These are phyloP conservation scores for Terrapene triunguis DNA, from an alignment of 2,113 vertebrate genomes.

Conservation along the genomic window DNA sequence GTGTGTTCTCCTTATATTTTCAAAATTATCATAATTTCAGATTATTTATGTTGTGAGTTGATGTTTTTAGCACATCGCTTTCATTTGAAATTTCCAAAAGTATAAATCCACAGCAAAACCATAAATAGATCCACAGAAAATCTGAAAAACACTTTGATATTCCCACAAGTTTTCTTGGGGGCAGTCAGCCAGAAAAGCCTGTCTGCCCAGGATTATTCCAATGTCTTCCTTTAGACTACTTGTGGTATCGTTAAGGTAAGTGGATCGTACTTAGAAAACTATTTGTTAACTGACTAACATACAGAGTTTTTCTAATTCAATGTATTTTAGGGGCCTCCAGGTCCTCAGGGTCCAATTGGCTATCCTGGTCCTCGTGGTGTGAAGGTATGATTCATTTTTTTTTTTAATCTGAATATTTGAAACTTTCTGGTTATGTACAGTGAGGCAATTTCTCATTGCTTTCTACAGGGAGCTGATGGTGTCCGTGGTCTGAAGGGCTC, in stretches of 20 bases:
- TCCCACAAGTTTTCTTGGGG: not conserved
- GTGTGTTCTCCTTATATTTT: not conserved
- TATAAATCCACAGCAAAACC: not conserved
- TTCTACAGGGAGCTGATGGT: constrained; percentile 92
- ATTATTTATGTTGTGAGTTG: not conserved
- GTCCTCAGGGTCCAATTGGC: constrained; percentile 96
- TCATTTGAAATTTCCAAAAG: not conserved
- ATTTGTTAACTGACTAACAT: constrained; percentile 10
- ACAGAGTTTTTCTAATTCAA: constrained; percentile 20
- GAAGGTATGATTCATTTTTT: constrained; percentile 84
- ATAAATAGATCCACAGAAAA: not conserved
- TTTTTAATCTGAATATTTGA: not conserved
- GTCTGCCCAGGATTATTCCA: constrained; percentile 20
- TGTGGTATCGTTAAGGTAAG: not conserved
- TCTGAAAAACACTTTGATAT: not conserved
- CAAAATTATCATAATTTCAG: not conserved
- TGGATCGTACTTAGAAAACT: constrained; percentile 1
- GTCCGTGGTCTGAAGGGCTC: constrained; percentile 95
- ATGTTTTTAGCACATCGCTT: not conserved
- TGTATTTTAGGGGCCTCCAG: constrained; percentile 88
- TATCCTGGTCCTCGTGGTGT: constrained; percentile 97
- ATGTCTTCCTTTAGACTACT: not conserved
- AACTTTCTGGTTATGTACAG: not conserved
- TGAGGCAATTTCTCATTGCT: constrained; percentile 49
- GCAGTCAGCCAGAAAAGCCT: not conserved